These are phyloP conservation scores for Apus apus DNA, from an alignment of 2,113 vertebrate species.

Conservation along the genomic window DNA sequence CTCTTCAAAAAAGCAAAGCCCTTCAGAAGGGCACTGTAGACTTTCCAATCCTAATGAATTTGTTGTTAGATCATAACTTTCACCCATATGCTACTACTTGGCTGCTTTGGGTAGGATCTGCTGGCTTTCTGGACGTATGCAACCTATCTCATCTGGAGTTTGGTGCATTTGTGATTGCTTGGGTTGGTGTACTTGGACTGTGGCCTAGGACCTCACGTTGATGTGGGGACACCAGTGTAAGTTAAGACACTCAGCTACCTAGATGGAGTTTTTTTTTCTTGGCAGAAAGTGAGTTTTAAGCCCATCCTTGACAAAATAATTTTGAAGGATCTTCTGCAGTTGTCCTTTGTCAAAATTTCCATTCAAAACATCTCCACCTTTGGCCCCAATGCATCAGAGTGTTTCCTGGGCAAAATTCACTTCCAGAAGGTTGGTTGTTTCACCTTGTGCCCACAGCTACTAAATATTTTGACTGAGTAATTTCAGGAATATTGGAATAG, in stretches of 20 bases:
- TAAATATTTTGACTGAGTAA: background rate
- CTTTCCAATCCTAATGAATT: background rate
- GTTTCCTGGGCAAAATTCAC: background rate
- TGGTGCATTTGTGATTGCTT: background rate
- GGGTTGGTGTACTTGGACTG: background rate
- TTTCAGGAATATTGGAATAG: background rate
- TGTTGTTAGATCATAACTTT: background rate
- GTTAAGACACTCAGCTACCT: background rate
- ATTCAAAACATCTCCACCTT: background rate
- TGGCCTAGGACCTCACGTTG: fast-evolving
- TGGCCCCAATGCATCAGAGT: background rate
- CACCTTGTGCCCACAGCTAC: background rate
- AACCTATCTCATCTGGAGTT: background rate
- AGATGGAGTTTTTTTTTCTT: background rate
- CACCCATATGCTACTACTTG: background rate
- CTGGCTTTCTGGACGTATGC: background rate
- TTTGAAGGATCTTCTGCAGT: background rate
- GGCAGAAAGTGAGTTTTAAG: background rate
- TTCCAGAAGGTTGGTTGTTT: background rate
- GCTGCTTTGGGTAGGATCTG: background rate
- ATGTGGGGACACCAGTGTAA: background rate
- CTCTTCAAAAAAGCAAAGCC: background rate
- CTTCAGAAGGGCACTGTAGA: background rate
- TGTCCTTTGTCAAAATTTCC: background rate
- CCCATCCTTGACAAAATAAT: background rate